Evolutionary conservation across 1,140 invertebrate genomes (phyloP).

Genomic region (Drosophila grimshawi): DNA sequence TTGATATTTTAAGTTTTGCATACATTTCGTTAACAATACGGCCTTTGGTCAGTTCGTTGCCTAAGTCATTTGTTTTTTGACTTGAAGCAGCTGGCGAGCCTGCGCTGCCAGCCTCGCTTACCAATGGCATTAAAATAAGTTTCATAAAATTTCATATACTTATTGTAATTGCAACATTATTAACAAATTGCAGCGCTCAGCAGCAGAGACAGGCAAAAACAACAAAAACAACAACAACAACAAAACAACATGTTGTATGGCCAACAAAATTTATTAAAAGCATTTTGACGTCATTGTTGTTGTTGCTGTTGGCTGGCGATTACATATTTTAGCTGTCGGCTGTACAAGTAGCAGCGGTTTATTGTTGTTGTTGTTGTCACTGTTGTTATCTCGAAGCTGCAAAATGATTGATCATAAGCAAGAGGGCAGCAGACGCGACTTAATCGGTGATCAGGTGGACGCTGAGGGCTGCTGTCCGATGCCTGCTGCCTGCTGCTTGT

Average conservation of each 20-base stretch:
- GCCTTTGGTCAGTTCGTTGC: slow-evolving; percentile 39
- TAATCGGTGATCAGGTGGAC: slow-evolving; percentile 50
- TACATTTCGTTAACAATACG: neutral
- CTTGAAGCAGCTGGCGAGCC: neutral
- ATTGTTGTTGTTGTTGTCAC: slow-evolving; percentile 61
- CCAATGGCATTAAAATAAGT: slow-evolving; percentile 63
- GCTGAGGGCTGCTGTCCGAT: slow-evolving; percentile 22
- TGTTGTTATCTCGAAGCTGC: slow-evolving; percentile 65
- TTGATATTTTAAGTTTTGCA: neutral
- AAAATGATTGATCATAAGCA: slow-evolving; percentile 79
- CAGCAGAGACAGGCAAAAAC: slow-evolving; percentile 48
- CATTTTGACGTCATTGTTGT: slow-evolving; percentile 66
- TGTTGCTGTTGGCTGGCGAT: slow-evolving; percentile 48
- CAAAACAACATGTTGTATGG: slow-evolving; percentile 57
- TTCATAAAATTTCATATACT: slow-evolving; percentile 57
- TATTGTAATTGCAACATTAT: slow-evolving; percentile 78
- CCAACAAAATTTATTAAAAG: slow-evolving; percentile 79
- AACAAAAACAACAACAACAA: slow-evolving; percentile 24
- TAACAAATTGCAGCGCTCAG: slow-evolving; percentile 72
- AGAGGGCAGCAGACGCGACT: slow-evolving; percentile 34
- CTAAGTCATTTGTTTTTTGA: slow-evolving; percentile 42
- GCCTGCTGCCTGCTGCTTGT: slow-evolving; percentile 40
- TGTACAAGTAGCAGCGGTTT: slow-evolving; percentile 60
- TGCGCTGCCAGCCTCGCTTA: slow-evolving; percentile 37
- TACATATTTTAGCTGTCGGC: slow-evolving; percentile 76